Evolutionary conservation across 2,888 invertebrate species (phyloP).

Genomic region (Pecten maximus): DNA sequence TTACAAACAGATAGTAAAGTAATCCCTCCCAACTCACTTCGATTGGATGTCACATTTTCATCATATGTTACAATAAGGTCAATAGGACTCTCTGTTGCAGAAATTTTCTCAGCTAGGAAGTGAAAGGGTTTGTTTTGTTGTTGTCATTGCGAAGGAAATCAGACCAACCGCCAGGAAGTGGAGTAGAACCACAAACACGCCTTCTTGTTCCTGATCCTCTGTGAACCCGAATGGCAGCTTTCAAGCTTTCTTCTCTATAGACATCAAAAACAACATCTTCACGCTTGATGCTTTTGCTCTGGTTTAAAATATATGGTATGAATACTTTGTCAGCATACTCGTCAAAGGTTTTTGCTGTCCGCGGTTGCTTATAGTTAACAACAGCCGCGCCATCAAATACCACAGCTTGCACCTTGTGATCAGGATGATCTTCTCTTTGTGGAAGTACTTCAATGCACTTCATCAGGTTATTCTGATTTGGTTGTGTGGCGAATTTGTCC

Average conservation of each 20-base stretch:
- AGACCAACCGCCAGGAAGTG: neutral
- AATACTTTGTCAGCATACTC: neutral
- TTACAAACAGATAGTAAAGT: too few species aligned
- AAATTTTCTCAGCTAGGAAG: neutral
- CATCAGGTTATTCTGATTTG: neutral
- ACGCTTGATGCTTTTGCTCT: neutral
- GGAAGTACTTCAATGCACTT: neutral
- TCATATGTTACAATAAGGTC: neutral
- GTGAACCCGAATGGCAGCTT: neutral
- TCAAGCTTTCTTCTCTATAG: conserved; percentile 7
- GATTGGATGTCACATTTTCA: too few species aligned
- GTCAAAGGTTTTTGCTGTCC: neutral
- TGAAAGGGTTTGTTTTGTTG: conserved; percentile 33
- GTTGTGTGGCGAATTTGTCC: neutral
- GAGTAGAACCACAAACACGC: neutral
- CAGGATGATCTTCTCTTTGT: neutral
- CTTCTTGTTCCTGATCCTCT: neutral
- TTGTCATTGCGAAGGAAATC: neutral
- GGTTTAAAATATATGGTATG: neutral
- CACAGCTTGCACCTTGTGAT: neutral
- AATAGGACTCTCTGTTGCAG: neutral
- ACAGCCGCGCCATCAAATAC: neutral
- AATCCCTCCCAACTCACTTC: too few species aligned
- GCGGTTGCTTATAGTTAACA: neutral
- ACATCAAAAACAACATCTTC: conserved; percentile 37